Evolutionary conservation across 2,888 invertebrate species (phyloP), one percentile per base, ranked within the genome.

Genomic region (Pocota personata): DNA sequence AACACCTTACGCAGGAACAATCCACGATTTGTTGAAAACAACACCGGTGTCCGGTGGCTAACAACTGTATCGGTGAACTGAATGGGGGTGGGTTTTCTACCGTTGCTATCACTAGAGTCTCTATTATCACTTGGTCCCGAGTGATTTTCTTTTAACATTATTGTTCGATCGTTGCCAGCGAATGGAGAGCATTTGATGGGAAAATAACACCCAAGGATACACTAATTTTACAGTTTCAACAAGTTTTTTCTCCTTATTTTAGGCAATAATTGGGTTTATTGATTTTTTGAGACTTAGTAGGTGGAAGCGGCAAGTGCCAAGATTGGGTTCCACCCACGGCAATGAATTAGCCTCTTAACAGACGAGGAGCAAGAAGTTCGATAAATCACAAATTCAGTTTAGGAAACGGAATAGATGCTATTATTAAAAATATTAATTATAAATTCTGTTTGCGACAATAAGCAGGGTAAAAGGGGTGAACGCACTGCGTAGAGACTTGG

Each of bases 1-100:
- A 19, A 32, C 8, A 66, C 52, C 21, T 86, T 86, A 19, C 92
- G 89, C 52, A 92, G 76, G 58, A 91, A 90, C 10, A 92, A 87
- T 0, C 92, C 92, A 14, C 92, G 90, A 83, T 90, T 91, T 27
- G 92, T 92, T 14, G 91, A 91, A 72, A 90, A 92, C 2, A 92
- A 82, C 6, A 92, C 89, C 21, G 92, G 92, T n/a, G 91, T 92
- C 24, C 89, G 88, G 43, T 88, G 89, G 88, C 90, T 64, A 87
- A 88, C 83, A 52, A 88, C 58, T 30, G 83, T 86, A 5, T 88
- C 37, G n/a, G 77, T 86, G 76, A 87, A 87, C 43, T 32, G 69
- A 77, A 86, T 55, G 5, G 86, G 82, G 24, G 19, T 77, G 35
- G 76, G 32, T 27, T 76, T 71, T 46, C 35, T 73, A 19, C 24